phyloP scores from a whole-genome alignment of 2,113 vertebrate genomes.

The Heloderma charlesbogerti region DNA sequence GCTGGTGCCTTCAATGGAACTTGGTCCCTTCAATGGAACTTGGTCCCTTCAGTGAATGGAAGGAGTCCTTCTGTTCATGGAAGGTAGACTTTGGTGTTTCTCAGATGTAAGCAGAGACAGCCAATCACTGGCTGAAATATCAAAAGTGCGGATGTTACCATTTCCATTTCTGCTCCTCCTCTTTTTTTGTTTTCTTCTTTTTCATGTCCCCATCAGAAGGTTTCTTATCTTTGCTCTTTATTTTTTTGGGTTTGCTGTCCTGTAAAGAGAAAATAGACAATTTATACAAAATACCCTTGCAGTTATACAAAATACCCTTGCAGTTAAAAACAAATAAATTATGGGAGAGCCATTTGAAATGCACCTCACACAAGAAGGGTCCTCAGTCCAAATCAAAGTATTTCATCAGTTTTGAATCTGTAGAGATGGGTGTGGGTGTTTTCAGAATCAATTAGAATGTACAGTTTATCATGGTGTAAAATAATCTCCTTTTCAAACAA shows the following conservation, averaged over 20 bases:
- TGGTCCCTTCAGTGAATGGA: no score
- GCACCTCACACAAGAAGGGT: not conserved
- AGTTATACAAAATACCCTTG: not conserved
- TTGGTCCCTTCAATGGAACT: not conserved
- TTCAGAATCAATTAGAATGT: not conserved
- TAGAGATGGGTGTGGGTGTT: no score
- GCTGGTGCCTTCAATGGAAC: not conserved
- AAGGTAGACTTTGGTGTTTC: not conserved
- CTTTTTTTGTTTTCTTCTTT: slow-evolving; percentile 92
- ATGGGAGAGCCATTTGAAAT: not conserved
- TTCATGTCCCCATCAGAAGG: slow-evolving; percentile 82
- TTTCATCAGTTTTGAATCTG: not conserved
- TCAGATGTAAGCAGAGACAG: not conserved
- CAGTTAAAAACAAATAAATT: not conserved
- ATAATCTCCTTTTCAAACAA: slow-evolving; percentile 13
- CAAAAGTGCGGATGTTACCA: slow-evolving; percentile 80
- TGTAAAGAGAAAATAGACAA: slow-evolving; percentile 59
- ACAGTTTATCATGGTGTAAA: not conserved
- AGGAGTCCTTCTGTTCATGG: not conserved
- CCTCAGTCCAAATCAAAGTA: not conserved
- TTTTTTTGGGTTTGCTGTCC: slow-evolving; percentile 91
- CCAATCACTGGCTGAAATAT: not conserved
- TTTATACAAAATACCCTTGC: not conserved
- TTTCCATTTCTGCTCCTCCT: slow-evolving; percentile 97
- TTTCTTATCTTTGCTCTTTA: slow-evolving; percentile 90